A percentile compares a stretch with the other conserved stretches of the same genome.
Conservation (phyloP, 2,888 invertebrate genomes). For the Capitulum mitella region DNA sequence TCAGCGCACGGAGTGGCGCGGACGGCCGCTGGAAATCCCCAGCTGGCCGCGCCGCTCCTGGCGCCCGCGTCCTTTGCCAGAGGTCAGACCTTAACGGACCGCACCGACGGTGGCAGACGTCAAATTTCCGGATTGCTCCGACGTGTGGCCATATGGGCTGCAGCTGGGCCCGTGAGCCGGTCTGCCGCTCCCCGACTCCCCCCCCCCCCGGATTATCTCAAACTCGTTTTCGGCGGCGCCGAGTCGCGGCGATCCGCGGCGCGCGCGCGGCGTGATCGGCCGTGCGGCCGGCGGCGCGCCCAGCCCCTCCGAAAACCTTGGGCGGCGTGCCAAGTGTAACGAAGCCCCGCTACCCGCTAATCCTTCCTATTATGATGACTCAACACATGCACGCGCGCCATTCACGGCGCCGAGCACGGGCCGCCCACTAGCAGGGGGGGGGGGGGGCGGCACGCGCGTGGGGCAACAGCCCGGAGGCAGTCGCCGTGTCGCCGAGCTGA, state of each 20-base stretch:
- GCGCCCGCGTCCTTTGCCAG: neutral
- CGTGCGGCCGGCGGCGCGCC: neutral
- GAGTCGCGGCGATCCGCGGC: neutral
- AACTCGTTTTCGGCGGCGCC: neutral
- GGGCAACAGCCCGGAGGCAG: no score
- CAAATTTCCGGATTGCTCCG: neutral
- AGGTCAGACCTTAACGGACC: no score
- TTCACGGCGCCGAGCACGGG: no score
- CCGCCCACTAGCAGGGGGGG: no score
- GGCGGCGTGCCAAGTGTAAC: conserved; percentile 2
- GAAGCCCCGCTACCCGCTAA: neutral
- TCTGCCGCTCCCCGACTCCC: no score
- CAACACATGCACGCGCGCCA: neutral
- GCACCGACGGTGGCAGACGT: no score
- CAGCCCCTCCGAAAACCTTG: conserved; percentile 4
- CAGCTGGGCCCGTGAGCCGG: no score
- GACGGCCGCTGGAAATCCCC: neutral
- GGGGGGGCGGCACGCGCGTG: no score
- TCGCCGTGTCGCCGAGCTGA: no score
- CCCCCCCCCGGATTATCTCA: no score
- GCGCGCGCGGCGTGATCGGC: neutral
- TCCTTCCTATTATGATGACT: neutral
- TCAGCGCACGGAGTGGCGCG: no score
- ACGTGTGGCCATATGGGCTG: neutral
- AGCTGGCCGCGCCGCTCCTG: neutral